Evolutionary conservation across 1,140 invertebrate species (phyloP), one percentile per base, ranked within the genome.

Genomic region (Leptinotarsa lineolata): DNA sequence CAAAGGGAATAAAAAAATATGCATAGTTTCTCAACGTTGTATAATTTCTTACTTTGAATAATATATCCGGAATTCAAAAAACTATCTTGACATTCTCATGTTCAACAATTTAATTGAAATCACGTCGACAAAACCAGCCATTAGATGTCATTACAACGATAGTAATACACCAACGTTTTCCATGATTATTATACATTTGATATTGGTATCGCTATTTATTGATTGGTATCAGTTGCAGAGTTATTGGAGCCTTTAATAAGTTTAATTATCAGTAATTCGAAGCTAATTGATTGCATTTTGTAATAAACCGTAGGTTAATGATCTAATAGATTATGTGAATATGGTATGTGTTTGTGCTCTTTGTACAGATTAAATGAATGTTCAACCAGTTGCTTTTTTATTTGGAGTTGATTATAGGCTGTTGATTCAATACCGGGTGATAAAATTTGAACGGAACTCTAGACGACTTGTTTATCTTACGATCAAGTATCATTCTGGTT

Each of bases 201-300:
- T 54, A 54, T 18, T 18, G n/a, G 4, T 8, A 16, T n/a, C 48
- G n/a, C n/a, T 54, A 54, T 18, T 54, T 54, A 54, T 54, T 18
- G 48, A 54, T 54, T 18, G 48, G 48, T 54, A 54, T 54, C 48
- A 54, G n/a, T 54, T 54, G 48, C 48, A 54, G 15, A 54, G 48
- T 54, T 18, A 54, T 54, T 54, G 48, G 48, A 54, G 48, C 48
- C 48, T 54, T 54, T 54, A 54, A 54, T 54, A 54, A 54, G 48
- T 54, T 54, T 18, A 54, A 54, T 54, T 54, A 54, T 54, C 48
- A 2, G 48, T 54, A 54, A 54, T 54, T 54, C n/a, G 48, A 54
- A 54, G 48, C n/a, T 54, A 54, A 54, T 54, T 54, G 48, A 54
- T 54, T 54, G 48, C 48, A 54, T 54, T 54, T 54, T 54, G 48